These are phyloP conservation scores for Boloria euphrosyne DNA, from an alignment of 2,888 invertebrate species.

Conservation along the genomic window DNA sequence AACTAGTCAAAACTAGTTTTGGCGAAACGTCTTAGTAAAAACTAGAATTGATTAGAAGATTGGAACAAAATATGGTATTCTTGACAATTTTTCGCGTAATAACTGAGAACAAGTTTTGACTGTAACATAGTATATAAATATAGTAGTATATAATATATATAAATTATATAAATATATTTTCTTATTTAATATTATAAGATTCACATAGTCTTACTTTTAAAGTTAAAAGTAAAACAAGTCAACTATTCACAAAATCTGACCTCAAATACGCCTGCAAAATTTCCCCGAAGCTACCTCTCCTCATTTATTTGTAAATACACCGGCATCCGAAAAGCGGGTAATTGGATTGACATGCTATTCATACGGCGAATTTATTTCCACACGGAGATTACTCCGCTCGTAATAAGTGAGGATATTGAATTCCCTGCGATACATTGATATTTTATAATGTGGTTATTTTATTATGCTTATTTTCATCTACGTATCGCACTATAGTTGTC, in stretches of 20 bases:
- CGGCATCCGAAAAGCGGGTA: constrained; percentile 36
- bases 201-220: not conserved
- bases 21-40: no score
- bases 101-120: no score
- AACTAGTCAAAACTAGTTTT: no score
- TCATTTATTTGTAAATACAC: constrained; percentile 39
- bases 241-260: constrained; percentile 11
- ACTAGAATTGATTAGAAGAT: no score
- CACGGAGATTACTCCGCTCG: constrained; percentile 33
- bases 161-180: no score
- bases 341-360: constrained; percentile 42
- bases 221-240: not conserved
- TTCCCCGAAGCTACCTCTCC: constrained; percentile 16
- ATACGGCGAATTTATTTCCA: constrained; percentile 39
- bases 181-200: not conserved
- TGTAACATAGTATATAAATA: no score
- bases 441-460: constrained; percentile 24
- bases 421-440: constrained; percentile 21
- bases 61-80: no score
- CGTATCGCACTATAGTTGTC: no score
- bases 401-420: constrained; percentile 36
- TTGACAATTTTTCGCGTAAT: no score
- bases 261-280: constrained; percentile 19
- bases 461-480: not conserved
- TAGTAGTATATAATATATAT: no score